Evolutionary conservation across 2,113 vertebrate species (phyloP), one percentile per base, ranked within the genome.

Genomic region (Gopherus flavomarginatus): DNA sequence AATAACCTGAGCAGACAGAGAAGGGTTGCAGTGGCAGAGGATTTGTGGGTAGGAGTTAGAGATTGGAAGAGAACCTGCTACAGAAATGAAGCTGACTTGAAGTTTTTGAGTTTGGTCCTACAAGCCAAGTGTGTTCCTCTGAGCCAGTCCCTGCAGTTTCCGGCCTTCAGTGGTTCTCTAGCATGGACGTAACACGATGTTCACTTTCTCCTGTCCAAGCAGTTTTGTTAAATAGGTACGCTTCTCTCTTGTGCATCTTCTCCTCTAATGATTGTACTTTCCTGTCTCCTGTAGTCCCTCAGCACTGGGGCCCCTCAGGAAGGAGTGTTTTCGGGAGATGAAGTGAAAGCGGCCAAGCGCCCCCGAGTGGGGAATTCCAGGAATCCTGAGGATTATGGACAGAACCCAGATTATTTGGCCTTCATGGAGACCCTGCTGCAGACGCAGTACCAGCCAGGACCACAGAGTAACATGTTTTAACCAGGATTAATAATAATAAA

Each of bases 361-460:
- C 99, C 98, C 1, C 97, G 99, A 50, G 98, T 99, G 93, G 98
- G 99, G 8, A 59, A 54, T 72, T 83, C 54, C 1, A 96, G 92
- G 3, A 89, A 54, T 16, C 24, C 78, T 0, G 98, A 99, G 52
- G 98, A 97, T 69, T 96, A 98, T 2, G 97, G 98, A 75, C 98
- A 97, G 49, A 97, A 94, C 97, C 97, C 98, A 2, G 98, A 99
- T 90, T 99, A 98, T 77, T 95, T 99, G 56, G 98, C 99, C 96
- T 99, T 99, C 93, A 98, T 99, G 99, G 98, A 99, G 98, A 98
- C 97, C 83, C 98, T 99, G 65, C 97, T 99, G 94, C 98, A 99
- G 89, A 98, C 98, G 1, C 99, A 98, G 97, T 99, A 98, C 97
- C 99, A 98, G 96, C 96, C 97, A 2, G 96, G 98, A 47, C 89